A percentile compares a stretch with the other conserved stretches of the same genome.
phyloP scores from a whole-genome alignment of 2,113 vertebrate species.

The Heptranchias perlo region DNA sequence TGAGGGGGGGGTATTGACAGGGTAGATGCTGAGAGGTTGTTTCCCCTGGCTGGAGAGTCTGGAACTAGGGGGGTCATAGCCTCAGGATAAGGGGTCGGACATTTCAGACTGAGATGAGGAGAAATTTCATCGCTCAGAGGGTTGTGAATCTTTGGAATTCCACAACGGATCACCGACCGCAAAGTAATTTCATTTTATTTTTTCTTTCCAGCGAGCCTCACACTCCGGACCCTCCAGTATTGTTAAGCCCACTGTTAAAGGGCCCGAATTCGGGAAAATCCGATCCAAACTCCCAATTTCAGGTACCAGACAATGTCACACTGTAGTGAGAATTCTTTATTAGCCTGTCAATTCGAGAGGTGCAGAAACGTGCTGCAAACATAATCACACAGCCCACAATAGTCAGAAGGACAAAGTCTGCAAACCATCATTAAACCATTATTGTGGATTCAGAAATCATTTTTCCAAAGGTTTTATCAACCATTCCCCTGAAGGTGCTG shows the following conservation, averaged over 20 bases:
- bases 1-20: no score
- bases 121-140: no score
- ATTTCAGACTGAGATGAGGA: no score
- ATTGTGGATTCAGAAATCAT: background rate
- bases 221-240: constrained; percentile 52
- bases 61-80: no score
- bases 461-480: background rate
- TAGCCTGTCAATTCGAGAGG: background rate
- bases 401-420: background rate
- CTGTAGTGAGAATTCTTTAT: background rate
- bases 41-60: no score
- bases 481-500: no score
- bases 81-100: no score
- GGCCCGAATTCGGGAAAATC: constrained; percentile 49
- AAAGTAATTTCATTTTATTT: background rate
- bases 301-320: constrained; percentile 46
- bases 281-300: constrained; percentile 61
- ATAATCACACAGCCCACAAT: background rate
- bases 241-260: constrained; percentile 50
- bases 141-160: no score
- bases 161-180: no score
- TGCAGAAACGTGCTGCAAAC: background rate
- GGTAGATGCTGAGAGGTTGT: no score
- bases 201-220: constrained; percentile 58
- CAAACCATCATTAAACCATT: background rate